phyloP scores from a whole-genome alignment of 1,140 invertebrate species.

The Ctenoplectra terminalis region DNA sequence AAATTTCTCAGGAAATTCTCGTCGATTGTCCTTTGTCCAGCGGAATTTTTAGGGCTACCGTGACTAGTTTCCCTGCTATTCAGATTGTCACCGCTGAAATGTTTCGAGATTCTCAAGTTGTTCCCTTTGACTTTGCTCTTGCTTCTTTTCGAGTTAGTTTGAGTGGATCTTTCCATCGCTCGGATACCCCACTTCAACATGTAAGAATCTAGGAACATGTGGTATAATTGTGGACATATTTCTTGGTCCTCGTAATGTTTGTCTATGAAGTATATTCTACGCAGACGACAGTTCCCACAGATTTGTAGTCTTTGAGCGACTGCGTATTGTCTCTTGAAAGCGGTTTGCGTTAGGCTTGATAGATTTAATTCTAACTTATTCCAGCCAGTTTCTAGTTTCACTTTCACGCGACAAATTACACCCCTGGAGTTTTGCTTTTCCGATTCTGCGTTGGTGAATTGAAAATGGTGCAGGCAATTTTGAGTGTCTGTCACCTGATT shows the following conservation, averaged over 20 bases:
- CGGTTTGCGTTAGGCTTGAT: conserved; percentile 54
- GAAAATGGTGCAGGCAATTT: conserved; percentile 52
- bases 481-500: conserved; percentile 60
- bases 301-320: conserved; percentile 68
- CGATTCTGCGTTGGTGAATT: conserved; percentile 48
- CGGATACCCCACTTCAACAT: conserved; percentile 75
- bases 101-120: neutral
- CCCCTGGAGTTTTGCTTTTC: conserved; percentile 49
- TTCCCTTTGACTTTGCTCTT: neutral
- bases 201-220: conserved; percentile 72
- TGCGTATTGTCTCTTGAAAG: conserved; percentile 66
- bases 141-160: conserved; percentile 62
- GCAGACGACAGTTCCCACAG: conserved; percentile 69
- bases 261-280: conserved; percentile 73
- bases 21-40: neutral
- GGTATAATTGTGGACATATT: conserved; percentile 61
- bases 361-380: conserved; percentile 75
- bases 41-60: neutral
- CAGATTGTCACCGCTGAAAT: neutral
- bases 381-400: conserved; percentile 69
- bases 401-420: conserved; percentile 33
- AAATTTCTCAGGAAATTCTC: conserved; percentile 57
- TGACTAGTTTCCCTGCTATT: neutral
- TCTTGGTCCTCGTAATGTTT: conserved; percentile 70
- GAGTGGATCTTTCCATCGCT: conserved; percentile 60